These are phyloP conservation scores for Drosophila kurseongensis DNA, from an alignment of 1,140 invertebrate genomes.

Conservation along the genomic window DNA sequence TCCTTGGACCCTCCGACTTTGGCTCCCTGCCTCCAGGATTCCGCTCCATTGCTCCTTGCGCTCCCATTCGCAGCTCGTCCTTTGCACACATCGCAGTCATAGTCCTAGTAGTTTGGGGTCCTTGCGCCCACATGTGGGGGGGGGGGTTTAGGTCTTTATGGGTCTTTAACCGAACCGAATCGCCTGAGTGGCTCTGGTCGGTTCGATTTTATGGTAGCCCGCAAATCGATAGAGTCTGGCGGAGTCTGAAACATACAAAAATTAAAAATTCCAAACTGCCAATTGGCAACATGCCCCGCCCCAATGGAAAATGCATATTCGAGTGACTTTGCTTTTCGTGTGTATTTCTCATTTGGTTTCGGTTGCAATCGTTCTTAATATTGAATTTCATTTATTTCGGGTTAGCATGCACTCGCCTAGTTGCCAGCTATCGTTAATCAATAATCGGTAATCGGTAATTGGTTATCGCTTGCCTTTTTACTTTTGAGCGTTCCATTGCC, in stretches of 20 bases:
- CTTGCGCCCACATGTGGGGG: neutral
- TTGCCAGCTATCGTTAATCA: constrained; percentile 45
- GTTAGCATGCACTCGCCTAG: constrained; percentile 24
- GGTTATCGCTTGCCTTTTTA: constrained; percentile 20
- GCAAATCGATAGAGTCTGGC: constrained; percentile 37
- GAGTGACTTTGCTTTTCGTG: constrained; percentile 49
- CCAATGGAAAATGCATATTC: constrained; percentile 24
- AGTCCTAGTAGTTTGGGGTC: neutral
- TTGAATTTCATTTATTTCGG: constrained; percentile 45
- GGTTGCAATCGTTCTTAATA: constrained; percentile 45
- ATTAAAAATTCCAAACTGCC: constrained; percentile 41
- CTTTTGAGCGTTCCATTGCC: constrained; percentile 30
- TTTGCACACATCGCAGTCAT: constrained; percentile 37
- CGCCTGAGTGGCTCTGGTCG: constrained; percentile 48
- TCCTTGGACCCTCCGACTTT: neutral
- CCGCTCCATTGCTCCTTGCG: constrained; percentile 14
- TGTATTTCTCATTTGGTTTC: constrained; percentile 47
- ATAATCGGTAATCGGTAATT: constrained; percentile 25
- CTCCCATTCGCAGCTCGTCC: constrained; percentile 8
- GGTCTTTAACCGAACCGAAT: constrained; percentile 48
- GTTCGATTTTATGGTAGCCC: constrained; percentile 62
- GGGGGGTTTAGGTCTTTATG: constrained; percentile 38
- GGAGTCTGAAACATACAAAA: constrained; percentile 9
- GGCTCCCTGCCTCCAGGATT: neutral
- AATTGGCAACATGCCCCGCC: neutral